Base-by-base conservation (phyloP, 35 echinoderm and acorn worm species). In the Chiridota heheva region DNA sequence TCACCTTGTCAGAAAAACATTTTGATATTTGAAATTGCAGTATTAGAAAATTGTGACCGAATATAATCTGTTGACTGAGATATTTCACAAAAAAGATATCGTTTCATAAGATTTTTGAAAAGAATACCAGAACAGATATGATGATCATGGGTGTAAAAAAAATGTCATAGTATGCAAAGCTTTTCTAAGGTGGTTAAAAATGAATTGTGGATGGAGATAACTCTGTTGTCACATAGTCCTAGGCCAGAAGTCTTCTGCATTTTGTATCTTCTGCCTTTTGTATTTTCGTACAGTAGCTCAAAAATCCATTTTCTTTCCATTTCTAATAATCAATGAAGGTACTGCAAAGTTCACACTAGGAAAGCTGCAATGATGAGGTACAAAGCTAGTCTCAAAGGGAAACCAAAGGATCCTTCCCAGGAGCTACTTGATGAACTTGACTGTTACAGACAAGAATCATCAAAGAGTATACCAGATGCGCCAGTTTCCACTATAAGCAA, bases 311-410 rank as follows among this genome's bases (percentile, higher is more conserved):
- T n/a, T n/a, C n/a, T n/a, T n/a, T n/a, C n/a, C n/a, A n/a, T n/a
- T n/a, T n/a, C n/a, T n/a, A n/a, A n/a, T n/a, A n/a, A n/a, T n/a
- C n/a, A n/a, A n/a, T n/a, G n/a, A n/a, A 97, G 93, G 0, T 97
- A 91, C 35, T 97, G 93, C 43, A 78, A 17, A 46, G 83, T 83
- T 18, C 93, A 97, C 59, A 73, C 88, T 28, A 69, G 80, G n/a
- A 79, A 72, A 46, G 89, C 88, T 27, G 61, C 77, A 0, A 61
- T 87, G 46, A 39, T 90, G 41, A 46, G 93, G 29, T 88, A 96
- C 37, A 91, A 88, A 53, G 88, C 88, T 42, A 82, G 76, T 44
- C 59, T 90, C 15, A 96, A 96, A 67, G 60, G 60, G 16, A 87
- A 87, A 33, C 93, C 83, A 12, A 84, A 57, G 17, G 81, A 87